Base-by-base conservation (phyloP, 2,888 invertebrate genomes). In the Saturnia pavonia region DNA sequence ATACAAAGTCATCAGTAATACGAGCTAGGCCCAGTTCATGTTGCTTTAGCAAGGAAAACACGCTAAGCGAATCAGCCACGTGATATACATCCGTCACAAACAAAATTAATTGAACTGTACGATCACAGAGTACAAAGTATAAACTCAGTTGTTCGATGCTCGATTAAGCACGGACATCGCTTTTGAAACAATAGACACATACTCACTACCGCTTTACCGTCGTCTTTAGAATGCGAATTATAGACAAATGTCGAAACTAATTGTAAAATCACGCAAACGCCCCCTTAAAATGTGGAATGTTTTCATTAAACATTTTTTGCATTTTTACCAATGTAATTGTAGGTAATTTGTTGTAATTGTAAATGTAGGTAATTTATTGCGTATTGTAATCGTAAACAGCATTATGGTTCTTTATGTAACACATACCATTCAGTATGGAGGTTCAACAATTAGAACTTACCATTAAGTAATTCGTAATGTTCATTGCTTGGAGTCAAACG, bases 231-330 rank as follows among this genome's bases (percentile, higher is more conserved):
- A 76, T 73, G 73, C 76, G 76, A 81, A 83, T 83, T 77, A 78
- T 84, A 84, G 84, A 79, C 82, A 82, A 79, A 84, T 84, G 80
- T 81, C 74, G 84, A 81, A 85, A 85, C 79, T 75, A 79, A 80
- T 82, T 82, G 75, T 79, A 72, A 75, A 81, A 78, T 80, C 80
- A 79, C 78, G 78, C 40, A 19, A 19, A n/a, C 65, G 65, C 40
- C 65, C n/a, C n/a, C 40, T 40, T 65, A 65, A 65, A 65, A 71
- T 69, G 54, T 65, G 27, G 63, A 60, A 68, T 40, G 65, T 4
- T 40, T 40, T 40, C 16, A n/a, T 65, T 40, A 19, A 19, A 8
- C 40, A 40, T 7, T 40, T 63, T 63, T 63, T 63, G 9, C n/a
- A n/a, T n/a, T n/a, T n/a, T n/a, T n/a, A n/a, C n/a, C n/a, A n/a